A percentile compares a stretch with the other conserved stretches of the same genome.
These are phyloP conservation scores for Orientallactaga sibirica DNA, from an alignment of 2,797 vertebrate species.

Conservation along the genomic window DNA sequence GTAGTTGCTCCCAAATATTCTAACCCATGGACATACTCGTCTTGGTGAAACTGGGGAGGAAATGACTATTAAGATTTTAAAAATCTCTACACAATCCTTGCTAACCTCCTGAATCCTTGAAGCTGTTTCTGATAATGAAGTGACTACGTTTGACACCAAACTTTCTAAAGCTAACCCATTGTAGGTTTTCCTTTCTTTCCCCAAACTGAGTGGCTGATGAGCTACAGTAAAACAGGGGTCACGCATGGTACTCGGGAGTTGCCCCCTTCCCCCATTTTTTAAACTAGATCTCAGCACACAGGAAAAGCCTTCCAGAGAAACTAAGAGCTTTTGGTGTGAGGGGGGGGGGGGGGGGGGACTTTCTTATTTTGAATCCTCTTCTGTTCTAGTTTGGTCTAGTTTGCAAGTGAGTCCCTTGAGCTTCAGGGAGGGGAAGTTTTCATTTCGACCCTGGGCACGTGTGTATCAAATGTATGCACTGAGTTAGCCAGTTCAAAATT, in stretches of 20 bases:
- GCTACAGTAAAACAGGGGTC: background rate
- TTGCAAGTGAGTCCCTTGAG: slow-evolving; percentile 56
- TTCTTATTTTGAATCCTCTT: slow-evolving; percentile 24
- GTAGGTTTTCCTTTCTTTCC: slow-evolving; percentile 12
- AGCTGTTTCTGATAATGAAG: background rate
- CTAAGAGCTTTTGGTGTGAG: background rate
- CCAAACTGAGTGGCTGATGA: background rate
- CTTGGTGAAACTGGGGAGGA: background rate
- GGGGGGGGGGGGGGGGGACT: background rate
- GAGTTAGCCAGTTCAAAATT: slow-evolving; percentile 34
- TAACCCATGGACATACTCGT: background rate
- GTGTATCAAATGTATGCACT: slow-evolving; percentile 17
- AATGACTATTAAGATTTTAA: background rate
- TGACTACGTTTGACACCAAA: background rate
- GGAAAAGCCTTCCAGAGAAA: background rate
- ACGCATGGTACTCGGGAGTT: background rate
- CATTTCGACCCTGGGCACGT: background rate
- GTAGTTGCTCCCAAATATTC: background rate
- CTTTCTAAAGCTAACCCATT: background rate
- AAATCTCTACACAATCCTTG: background rate
- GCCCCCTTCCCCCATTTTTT: background rate
- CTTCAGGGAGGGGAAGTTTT: background rate
- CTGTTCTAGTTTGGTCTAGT: background rate
- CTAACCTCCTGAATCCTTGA: background rate
- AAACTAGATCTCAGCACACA: background rate